These are phyloP conservation scores for Mallotus villosus DNA, from an alignment of 2,797 vertebrate genomes.

Conservation along the genomic window DNA sequence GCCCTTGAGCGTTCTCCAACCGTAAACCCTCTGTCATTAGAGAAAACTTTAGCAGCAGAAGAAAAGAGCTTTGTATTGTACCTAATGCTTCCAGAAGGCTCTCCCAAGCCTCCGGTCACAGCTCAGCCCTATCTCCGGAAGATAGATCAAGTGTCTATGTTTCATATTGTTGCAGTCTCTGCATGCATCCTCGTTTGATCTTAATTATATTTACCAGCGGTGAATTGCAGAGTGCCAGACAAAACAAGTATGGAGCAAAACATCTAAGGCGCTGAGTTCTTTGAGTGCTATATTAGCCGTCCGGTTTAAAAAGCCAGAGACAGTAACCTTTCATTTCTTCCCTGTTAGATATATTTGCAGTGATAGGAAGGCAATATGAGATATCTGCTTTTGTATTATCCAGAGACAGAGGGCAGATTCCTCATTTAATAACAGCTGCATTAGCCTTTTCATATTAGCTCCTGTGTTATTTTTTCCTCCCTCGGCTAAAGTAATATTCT, in stretches of 20 bases:
- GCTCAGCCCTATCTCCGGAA: background rate
- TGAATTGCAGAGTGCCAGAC: background rate
- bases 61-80: constrained; percentile 6
- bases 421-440: constrained; percentile 51
- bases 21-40: constrained; percentile 8
- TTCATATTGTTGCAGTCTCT: background rate
- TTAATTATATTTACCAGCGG: constrained; percentile 5
- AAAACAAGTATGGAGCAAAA: constrained; percentile 13
- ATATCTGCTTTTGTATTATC: constrained; percentile 31
- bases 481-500: constrained; percentile 48
- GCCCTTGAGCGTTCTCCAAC: constrained; percentile 26
- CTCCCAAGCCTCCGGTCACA: constrained; percentile 1
- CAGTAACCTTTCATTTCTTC: constrained; percentile 30
- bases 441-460: constrained; percentile 51
- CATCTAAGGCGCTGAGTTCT: constrained; percentile 17
- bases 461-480: constrained; percentile 24
- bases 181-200: constrained; percentile 4
- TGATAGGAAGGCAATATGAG: constrained; percentile 31
- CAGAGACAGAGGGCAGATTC: constrained; percentile 41
- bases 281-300: constrained; percentile 27
- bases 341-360: constrained; percentile 40
- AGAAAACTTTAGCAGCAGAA: constrained; percentile 8
- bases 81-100: constrained; percentile 2
- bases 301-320: constrained; percentile 22
- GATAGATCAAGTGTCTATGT: constrained; percentile 1